Percentiles rank a stretch among this genome's conserved stretches.
phyloP scores from a whole-genome alignment of 1,140 invertebrate species.

The Trichonephila inaurata region DNA sequence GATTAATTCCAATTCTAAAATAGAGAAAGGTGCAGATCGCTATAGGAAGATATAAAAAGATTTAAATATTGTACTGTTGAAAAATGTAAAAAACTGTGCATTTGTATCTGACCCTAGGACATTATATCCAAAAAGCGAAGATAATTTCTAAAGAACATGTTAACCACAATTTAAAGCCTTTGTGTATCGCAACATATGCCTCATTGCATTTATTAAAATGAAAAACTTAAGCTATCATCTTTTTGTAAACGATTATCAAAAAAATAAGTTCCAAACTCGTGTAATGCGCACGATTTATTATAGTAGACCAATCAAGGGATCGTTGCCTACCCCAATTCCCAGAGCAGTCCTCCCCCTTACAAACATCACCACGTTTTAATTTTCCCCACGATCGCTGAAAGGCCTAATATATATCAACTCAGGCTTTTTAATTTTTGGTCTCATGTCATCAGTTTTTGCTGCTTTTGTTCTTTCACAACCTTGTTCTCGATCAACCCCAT shows the following conservation, averaged over 20 bases:
- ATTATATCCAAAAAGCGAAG: too few species aligned
- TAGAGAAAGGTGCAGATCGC: too few species aligned
- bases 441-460: constrained; percentile 34
- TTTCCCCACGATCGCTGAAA: constrained; percentile 60
- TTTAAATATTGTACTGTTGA: too few species aligned
- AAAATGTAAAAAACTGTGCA: too few species aligned
- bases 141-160: neutral
- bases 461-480: constrained; percentile 2
- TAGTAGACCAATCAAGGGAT: constrained; percentile 11
- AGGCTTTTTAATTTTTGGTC: constrained; percentile 71
- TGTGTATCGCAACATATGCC: neutral
- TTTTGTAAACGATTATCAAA: neutral
- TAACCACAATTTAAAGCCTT: neutral
- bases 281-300: neutral
- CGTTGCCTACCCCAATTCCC: constrained; percentile 17
- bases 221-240: neutral
- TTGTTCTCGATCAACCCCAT: neutral
- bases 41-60: too few species aligned
- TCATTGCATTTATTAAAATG: neutral
- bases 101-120: too few species aligned
- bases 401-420: constrained; percentile 68
- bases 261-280: neutral
- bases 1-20: too few species aligned
- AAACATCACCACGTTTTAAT: constrained; percentile 64
- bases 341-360: neutral